Base-by-base conservation (phyloP, 2,888 invertebrate species). In the Caenorhabditis sinica region DNA sequence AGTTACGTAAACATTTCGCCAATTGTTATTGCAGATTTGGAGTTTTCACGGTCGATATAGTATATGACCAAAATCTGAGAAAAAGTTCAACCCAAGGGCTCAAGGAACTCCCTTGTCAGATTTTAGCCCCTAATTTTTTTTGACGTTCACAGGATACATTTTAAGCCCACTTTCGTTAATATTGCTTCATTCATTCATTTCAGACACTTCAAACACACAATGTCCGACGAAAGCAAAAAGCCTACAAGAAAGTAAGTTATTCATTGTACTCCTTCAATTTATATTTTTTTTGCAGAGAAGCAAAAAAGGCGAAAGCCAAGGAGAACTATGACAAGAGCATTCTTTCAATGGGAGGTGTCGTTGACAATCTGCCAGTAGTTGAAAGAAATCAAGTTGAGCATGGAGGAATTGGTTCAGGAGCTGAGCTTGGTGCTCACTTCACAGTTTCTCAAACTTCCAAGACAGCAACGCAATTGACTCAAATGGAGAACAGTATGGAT, bases 401-500 rank as follows among this genome's bases (percentile, higher is more conserved):
- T 72, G 89, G 87, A 25, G 92, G 92, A 43, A 92, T 92, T 81
- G 92, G 92, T n/a, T 88, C 90, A 0, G 92, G 89, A 2, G 89
- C 86, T 15, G 96, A 96, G 77, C 94, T 97, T 20, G 97, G 96
- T 81, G 96, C 96, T 49, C 98, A 98, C 93, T 99, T 99, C 93
- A 97, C 98, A 4, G 96, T 99, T 85, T 98, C 98, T 5, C 95
- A 95, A 91, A 96, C 96, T 74, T 95, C 94, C 95, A 90, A 90
- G 79, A 89, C 87, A 13, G 93, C 84, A 90, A 93, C 95, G 95
- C 94, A 45, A 94, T 93, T 71, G 93, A 93, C 66, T 95, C 96
- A 45, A 92, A 96, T 89, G 68, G 98, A 98, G 93, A 96, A 97
- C 93, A 97, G 98, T 0, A 96, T 97, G 15, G 98, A 98, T 93